Base-by-base conservation (phyloP, 1,140 invertebrate species). In the Heterodera schachtii region DNA sequence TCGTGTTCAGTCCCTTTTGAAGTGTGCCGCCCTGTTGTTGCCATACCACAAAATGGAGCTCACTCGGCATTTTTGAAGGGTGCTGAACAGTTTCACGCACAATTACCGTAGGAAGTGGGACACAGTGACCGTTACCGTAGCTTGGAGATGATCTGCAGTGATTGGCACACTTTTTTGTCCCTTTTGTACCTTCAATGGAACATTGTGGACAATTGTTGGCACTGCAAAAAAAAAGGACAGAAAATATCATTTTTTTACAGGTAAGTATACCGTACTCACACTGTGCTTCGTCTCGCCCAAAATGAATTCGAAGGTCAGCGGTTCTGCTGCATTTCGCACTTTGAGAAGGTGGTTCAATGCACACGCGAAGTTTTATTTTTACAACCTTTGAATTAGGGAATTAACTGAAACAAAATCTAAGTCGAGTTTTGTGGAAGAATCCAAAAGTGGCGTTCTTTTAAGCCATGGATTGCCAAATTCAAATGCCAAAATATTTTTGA, bases 11-110 rank as follows among this genome's bases (percentile, higher is more conserved):
- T 21, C 52, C 52, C 57, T 80, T 66, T 74, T 76, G 43, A 60
- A 81, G 43, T 66, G 70, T 69, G 41, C 89, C 89, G 46, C 85
- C 85, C 44, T 78, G 79, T 60, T 85, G 87, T 31, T 86, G 81
- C 44, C 87, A 85, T 21, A 89, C 82, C n/a, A 87, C 57, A 77
- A 82, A 89, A 7, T 76, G 44, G 3, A 89, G 52, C 9, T 88
- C 70, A 31, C 84, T 79, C 0, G 86, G 19, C 5, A 84, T 64
- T 57, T 84, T 84, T 60, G 85, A 87, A 19, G 84, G 75, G 78
- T 88, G 85, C 73, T 86, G 13, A 73, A 78, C 6, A 76, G 21
- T 52, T 44, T 52, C 31, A 41, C 19, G 60, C 6, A 19, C 46
- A 60, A 57, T 78, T 47, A 21, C 43, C 43, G 19, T 16, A 44